Evolutionary conservation across 2,113 vertebrate genomes (phyloP).

Genomic region (Aramus guarauna): DNA sequence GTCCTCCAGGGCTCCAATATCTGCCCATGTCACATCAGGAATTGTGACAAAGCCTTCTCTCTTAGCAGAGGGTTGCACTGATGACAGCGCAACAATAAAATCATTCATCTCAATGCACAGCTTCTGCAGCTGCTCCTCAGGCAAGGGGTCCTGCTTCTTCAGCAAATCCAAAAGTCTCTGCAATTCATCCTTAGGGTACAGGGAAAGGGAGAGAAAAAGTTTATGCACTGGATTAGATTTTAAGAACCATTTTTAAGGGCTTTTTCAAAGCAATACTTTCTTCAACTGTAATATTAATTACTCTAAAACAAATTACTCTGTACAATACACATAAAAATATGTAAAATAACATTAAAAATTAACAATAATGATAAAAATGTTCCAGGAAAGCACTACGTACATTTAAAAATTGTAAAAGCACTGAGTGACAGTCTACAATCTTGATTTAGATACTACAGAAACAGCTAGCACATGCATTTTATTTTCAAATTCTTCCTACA

Average conservation of each 20-base stretch:
- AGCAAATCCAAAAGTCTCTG: slow-evolving; percentile 79
- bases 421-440: background rate
- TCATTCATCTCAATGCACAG: slow-evolving; percentile 88
- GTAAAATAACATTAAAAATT: background rate
- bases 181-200: slow-evolving; percentile 77
- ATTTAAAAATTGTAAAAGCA: background rate
- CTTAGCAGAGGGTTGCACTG: slow-evolving; percentile 94
- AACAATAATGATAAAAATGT: background rate
- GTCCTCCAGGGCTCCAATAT: slow-evolving; percentile 90
- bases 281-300: background rate
- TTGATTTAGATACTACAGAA: background rate
- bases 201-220: background rate
- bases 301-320: background rate
- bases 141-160: slow-evolving; percentile 75
- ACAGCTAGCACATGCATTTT: background rate
- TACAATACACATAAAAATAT: background rate
- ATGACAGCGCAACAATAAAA: slow-evolving; percentile 82
- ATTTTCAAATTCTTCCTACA: background rate
- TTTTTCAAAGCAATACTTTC: background rate
- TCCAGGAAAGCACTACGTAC: background rate
- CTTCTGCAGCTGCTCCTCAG: slow-evolving; percentile 82
- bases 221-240: background rate
- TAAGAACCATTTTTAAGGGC: background rate
- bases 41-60: slow-evolving; percentile 96
- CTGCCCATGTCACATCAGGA: slow-evolving; percentile 93